Conservation (phyloP, 2,113 vertebrate species). For the Brachionichthys hirsutus region DNA sequence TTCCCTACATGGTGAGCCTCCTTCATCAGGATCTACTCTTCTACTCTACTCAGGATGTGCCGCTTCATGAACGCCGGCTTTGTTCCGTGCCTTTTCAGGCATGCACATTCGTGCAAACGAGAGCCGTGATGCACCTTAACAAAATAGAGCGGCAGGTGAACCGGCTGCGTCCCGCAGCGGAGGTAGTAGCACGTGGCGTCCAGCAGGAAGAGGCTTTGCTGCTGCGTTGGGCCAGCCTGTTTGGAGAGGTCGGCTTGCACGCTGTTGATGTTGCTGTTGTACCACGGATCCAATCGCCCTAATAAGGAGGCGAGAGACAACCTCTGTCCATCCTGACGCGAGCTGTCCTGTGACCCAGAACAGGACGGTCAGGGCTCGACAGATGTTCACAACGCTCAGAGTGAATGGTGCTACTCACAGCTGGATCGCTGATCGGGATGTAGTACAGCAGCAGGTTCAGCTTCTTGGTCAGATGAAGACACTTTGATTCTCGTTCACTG, state of each 20-base stretch:
- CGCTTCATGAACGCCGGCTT: not conserved
- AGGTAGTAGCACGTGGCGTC: slow-evolving; percentile 87
- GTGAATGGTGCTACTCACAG: slow-evolving; percentile 30
- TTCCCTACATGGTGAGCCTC: too few relatives aligned
- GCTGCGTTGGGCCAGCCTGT: slow-evolving; percentile 63
- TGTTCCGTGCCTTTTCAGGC: not conserved
- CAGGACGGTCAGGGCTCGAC: too few relatives aligned
- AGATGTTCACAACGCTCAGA: not conserved
- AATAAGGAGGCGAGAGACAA: slow-evolving; percentile 78
- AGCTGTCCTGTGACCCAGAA: slow-evolving; percentile 26
- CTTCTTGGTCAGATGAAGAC: slow-evolving; percentile 76
- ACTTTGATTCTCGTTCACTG: slow-evolving; percentile 73
- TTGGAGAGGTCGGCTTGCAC: slow-evolving; percentile 82
- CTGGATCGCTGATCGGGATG: slow-evolving; percentile 72
- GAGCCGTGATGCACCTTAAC: slow-evolving; percentile 77
- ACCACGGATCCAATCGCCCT: slow-evolving; percentile 84
- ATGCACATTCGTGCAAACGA: not conserved
- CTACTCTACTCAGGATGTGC: too few relatives aligned
- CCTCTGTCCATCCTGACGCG: slow-evolving; percentile 16
- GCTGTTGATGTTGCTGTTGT: slow-evolving; percentile 83
- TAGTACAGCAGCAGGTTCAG: slow-evolving; percentile 86
- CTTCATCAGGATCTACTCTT: too few relatives aligned
- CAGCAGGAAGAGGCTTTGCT: slow-evolving; percentile 80
- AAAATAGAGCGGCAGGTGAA: slow-evolving; percentile 82
- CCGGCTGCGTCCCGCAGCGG: slow-evolving; percentile 82